These are phyloP conservation scores for Drosophila mercatorum DNA, from an alignment of 2,888 invertebrate species.

Conservation along the genomic window DNA sequence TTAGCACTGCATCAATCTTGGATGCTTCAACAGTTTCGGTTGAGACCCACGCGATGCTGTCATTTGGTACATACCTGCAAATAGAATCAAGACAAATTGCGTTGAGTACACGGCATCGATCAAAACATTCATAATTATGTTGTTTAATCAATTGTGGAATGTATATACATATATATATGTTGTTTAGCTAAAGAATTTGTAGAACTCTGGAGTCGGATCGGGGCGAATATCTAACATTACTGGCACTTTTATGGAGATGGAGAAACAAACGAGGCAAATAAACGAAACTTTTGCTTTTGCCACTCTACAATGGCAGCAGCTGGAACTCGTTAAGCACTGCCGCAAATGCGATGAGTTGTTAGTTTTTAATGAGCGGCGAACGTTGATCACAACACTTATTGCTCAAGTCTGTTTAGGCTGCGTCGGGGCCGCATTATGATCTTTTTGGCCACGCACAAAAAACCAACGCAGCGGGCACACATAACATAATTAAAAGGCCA, in stretches of 20 bases:
- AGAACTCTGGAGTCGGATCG: constrained; percentile 2
- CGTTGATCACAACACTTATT: constrained; percentile 57
- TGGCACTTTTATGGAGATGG: constrained; percentile 32
- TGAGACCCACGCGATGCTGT: constrained; percentile 7
- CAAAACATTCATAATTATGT: constrained; percentile 65
- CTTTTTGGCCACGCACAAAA: constrained; percentile 63
- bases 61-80: constrained; percentile 64
- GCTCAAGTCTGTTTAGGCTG: constrained; percentile 18
- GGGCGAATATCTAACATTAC: constrained; percentile 47
- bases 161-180: neutral
- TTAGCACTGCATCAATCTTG: constrained; percentile 67
- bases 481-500: constrained; percentile 56
- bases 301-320: constrained; percentile 44
- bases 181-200: constrained; percentile 7
- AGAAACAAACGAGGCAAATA: constrained; percentile 37
- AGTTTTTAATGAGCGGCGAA: constrained; percentile 58
- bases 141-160: constrained; percentile 67
- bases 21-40: constrained; percentile 12
- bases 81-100: constrained; percentile 59
- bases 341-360: constrained; percentile 64
- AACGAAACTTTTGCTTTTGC: constrained; percentile 54
- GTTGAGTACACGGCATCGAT: constrained; percentile 65
- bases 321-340: constrained; percentile 67
- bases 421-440: constrained; percentile 51
- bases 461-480: constrained; percentile 25